Percentiles rank a stretch among this genome's conserved stretches.
Conservation (phyloP, 2,797 vertebrate genomes). For the Diplodus sargus region DNA sequence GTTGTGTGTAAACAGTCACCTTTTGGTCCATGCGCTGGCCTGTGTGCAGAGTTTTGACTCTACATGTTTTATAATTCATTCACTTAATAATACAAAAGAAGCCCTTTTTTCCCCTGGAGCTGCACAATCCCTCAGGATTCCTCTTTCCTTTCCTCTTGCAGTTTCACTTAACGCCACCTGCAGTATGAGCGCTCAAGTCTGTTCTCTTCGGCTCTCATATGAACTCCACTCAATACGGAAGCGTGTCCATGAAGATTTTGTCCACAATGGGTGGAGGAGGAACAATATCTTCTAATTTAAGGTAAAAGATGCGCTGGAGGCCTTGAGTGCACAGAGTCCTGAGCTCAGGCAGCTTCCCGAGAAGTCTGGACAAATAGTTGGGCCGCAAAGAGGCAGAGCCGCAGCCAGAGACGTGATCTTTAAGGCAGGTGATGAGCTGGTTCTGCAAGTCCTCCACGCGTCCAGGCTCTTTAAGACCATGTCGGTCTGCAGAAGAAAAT, state of each 20-base stretch:
- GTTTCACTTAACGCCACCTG: conserved; percentile 29
- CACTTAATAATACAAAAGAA: conserved; percentile 23
- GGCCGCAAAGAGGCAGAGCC: conserved; percentile 82
- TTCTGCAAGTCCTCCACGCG: conserved; percentile 95
- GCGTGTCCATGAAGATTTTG: conserved; percentile 95
- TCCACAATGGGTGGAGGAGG: conserved; percentile 93
- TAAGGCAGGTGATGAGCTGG: conserved; percentile 91
- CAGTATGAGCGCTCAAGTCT: conserved; percentile 33
- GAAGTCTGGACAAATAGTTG: conserved; percentile 91
- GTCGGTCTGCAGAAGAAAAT: conserved; percentile 84
- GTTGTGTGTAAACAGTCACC: conserved; percentile 64
- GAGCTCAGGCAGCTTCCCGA: conserved; percentile 94
- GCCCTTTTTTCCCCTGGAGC: conserved; percentile 25
- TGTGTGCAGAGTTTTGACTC: conserved; percentile 19
- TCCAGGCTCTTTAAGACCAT: conserved; percentile 92
- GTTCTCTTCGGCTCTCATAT: conserved; percentile 36
- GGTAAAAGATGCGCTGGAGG: conserved; percentile 96
- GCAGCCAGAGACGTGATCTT: conserved; percentile 89
- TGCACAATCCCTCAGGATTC: conserved; percentile 35
- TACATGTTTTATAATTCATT: conserved; percentile 24
- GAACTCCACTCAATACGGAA: conserved; percentile 89
- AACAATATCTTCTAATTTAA: conserved; percentile 94
- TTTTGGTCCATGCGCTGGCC: conserved; percentile 69
- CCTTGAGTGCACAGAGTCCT: conserved; percentile 95
- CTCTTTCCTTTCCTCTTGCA: conserved; percentile 18